phyloP scores from a whole-genome alignment of 2,888 invertebrate genomes.

The Sepiola atlantica region DNA sequence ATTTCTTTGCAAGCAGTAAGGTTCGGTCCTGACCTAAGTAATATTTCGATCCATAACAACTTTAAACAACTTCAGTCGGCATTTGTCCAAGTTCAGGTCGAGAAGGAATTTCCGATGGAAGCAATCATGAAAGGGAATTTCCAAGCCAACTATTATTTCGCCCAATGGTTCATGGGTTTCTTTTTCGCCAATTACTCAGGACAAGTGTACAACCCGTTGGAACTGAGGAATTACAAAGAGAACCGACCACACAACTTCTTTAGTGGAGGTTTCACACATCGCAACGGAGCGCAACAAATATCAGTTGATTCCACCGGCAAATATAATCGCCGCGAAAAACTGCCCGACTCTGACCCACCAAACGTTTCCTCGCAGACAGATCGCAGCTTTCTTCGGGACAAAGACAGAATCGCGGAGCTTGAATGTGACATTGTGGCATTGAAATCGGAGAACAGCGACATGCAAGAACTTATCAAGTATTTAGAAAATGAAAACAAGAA shows the following conservation, averaged over 20 bases:
- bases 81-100: not conserved
- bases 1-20: not conserved
- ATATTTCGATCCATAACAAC: not conserved
- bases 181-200: slow-evolving; percentile 4
- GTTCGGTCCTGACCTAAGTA: not conserved
- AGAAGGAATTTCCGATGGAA: slow-evolving; percentile 16
- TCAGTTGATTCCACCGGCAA: not conserved
- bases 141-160: slow-evolving; percentile 6
- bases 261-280: not conserved
- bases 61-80: not conserved
- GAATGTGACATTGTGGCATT: not conserved
- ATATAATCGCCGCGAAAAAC: not conserved
- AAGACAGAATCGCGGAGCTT: not conserved
- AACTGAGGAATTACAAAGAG: not conserved
- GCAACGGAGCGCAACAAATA: not conserved
- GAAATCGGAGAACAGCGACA: not conserved
- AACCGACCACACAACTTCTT: not conserved
- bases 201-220: not conserved
- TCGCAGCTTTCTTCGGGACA: not conserved
- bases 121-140: not conserved
- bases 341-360: not conserved
- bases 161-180: slow-evolving; percentile 32
- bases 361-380: not conserved
- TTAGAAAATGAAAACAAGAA: not conserved
- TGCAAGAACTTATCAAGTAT: not conserved